These are phyloP conservation scores for Amblyopsis rosae DNA, from an alignment of 2,113 vertebrate genomes.

Conservation along the genomic window DNA sequence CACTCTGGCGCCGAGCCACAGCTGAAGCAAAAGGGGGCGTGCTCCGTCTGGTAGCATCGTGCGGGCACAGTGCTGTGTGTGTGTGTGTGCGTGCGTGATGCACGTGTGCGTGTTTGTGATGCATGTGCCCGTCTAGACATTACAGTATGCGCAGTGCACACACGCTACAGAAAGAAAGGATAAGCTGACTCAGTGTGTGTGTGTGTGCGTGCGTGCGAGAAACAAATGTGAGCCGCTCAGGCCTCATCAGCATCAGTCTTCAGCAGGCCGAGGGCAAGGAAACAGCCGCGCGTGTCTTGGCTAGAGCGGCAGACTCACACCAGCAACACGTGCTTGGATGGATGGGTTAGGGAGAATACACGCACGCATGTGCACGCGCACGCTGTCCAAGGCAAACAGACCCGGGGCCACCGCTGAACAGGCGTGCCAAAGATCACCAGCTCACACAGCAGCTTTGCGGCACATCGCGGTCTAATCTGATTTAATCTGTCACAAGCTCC, in stretches of 20 bases:
- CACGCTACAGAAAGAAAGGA: background rate
- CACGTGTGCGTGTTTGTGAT: conserved; percentile 6
- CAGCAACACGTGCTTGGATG: background rate
- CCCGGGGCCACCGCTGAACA: conserved; percentile 14
- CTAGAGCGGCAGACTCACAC: conserved; percentile 29
- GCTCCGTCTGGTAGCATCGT: conserved; percentile 22
- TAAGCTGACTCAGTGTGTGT: background rate
- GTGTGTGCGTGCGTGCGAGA: background rate
- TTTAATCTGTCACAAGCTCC: conserved; percentile 3
- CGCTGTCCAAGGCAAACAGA: conserved; percentile 25
- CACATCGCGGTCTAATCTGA: conserved; percentile 15
- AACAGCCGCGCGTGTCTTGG: conserved; percentile 34
- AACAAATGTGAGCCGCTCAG: conserved; percentile 21
- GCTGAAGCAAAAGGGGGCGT: conserved; percentile 32
- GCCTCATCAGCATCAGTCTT: conserved; percentile 39
- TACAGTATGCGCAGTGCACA: background rate
- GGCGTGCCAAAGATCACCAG: conserved; percentile 21
- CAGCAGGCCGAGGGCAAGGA: conserved; percentile 29
- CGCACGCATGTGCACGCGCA: background rate
- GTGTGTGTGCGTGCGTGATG: conserved; percentile 12
- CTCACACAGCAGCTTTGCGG: conserved; percentile 9
- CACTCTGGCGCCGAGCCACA: conserved; percentile 37
- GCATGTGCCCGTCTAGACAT: conserved; percentile 48
- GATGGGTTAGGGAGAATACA: conserved; percentile 21
- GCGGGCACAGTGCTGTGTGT: conserved; percentile 24